Conservation (phyloP, 2,797 vertebrate genomes). For the Thripadectes ignobilis region DNA sequence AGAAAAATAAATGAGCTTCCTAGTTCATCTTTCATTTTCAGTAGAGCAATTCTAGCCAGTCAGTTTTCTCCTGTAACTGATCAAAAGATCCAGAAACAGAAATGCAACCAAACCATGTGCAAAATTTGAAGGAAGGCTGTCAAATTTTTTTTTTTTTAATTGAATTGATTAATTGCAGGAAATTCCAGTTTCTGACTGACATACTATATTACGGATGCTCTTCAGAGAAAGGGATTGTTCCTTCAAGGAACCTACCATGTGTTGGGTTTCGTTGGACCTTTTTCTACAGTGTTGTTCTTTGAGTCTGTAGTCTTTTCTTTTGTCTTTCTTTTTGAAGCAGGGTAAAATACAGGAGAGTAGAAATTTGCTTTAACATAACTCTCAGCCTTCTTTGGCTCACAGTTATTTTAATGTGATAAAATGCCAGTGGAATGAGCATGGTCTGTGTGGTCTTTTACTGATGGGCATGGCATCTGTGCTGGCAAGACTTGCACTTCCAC, state of each 20-base stretch:
- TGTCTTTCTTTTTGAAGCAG: not conserved
- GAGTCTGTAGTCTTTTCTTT: not conserved
- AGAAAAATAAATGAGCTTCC: conserved; percentile 44
- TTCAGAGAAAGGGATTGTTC: not conserved
- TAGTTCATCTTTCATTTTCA: conserved; percentile 39
- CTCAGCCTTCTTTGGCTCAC: not conserved
- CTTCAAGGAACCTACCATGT: not conserved
- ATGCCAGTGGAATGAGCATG: not conserved
- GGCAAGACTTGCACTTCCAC: not conserved
- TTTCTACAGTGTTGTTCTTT: not conserved
- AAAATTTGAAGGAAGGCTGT: conserved; percentile 16
- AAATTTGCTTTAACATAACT: not conserved
- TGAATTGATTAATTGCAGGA: conserved; percentile 37
- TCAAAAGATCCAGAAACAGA: conserved; percentile 37
- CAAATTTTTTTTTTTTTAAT: not conserved
- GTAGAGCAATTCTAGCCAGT: conserved; percentile 8
- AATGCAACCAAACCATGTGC: not conserved
- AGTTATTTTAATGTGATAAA: not conserved
- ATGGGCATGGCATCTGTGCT: not conserved
- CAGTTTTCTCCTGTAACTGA: conserved; percentile 28
- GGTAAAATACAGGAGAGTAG: not conserved
- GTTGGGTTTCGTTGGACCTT: not conserved
- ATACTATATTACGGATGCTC: not conserved
- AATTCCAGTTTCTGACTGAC: conserved; percentile 25
- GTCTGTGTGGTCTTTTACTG: not conserved